Evolutionary conservation across 2,113 vertebrate genomes (phyloP).

Genomic region (Prunella himalayana): DNA sequence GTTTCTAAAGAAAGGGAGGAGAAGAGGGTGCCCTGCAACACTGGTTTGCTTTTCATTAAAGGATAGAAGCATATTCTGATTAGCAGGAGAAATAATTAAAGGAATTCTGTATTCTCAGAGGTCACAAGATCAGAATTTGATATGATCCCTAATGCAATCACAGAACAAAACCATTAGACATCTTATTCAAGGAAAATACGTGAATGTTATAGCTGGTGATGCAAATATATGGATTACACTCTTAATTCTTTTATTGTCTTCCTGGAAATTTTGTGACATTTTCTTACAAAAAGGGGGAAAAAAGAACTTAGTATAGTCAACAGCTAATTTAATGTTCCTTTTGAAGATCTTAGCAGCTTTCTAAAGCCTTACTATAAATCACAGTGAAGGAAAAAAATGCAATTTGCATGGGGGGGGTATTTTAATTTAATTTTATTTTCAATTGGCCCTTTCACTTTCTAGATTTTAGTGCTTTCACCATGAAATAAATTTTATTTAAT

Average conservation of each 20-base stretch:
- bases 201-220: not conserved
- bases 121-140: not conserved
- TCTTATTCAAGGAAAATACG: not conserved
- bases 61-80: not conserved
- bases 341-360: not conserved
- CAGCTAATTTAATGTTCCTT: not conserved
- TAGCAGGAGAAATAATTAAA: not conserved
- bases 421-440: slow-evolving; percentile 5
- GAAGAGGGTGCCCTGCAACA: not conserved
- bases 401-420: not conserved
- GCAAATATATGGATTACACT: not conserved
- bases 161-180: not conserved
- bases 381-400: not conserved
- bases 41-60: not conserved
- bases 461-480: not conserved
- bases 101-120: not conserved
- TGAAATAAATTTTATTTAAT: slow-evolving; percentile 26
- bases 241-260: not conserved
- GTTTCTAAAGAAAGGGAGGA: not conserved
- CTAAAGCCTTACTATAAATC: not conserved
- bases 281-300: not conserved
- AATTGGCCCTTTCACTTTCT: not conserved
- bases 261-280: not conserved
- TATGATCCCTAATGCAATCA: not conserved
- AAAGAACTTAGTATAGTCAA: not conserved